Base-by-base conservation (phyloP, 2,113 vertebrate species). In the Eurypyga helias region DNA sequence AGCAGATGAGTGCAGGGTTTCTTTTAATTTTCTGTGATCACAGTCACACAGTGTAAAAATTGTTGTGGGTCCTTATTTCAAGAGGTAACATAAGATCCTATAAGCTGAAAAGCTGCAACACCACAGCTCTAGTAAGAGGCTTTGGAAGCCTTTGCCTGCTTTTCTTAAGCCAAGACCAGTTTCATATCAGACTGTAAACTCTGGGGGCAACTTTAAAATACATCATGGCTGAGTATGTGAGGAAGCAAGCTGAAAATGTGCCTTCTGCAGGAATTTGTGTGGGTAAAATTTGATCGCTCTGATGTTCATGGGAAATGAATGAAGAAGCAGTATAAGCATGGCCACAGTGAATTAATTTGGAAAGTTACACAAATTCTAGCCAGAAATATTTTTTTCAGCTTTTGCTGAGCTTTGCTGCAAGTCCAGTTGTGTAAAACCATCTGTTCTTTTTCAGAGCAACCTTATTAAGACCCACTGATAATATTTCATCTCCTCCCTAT, bases 241-340 rank as follows among this genome's bases (percentile, higher is more conserved):
- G 86, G 86, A 90, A 95, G 89, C 76, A 92, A 94, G 89, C 55
- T 9, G 83, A 92, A 96, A 97, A 95, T 91, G 66, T 87, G 90
- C 90, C 88, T 97, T 92, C 94, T 96, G 72, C 83, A 93, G 92
- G 92, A 95, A 96, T 95, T 89, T 91, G 69, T 94, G 92, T 69
- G 92, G 86, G 86, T 90, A 97, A 97, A 96, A 97, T 76, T 81
- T 92, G 92, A 97, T 96, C 92, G 6, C 95, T 90, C 95, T 97
- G 97, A 97, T 95, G 90, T 95, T 95, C 96, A 95, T 97, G 96
- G 95, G 94, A 96, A 97, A 97, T 67, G 80, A 96, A 91, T 89
- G 89, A 93, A 96, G 80, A 73, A 90, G 94, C 34, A 81, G 60
- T 75, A 51, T 73, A 91, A 93, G 90, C 55, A 93, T 91, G 70